Conservation (phyloP, 1,140 invertebrate genomes). For the Cyclina sinensis region DNA sequence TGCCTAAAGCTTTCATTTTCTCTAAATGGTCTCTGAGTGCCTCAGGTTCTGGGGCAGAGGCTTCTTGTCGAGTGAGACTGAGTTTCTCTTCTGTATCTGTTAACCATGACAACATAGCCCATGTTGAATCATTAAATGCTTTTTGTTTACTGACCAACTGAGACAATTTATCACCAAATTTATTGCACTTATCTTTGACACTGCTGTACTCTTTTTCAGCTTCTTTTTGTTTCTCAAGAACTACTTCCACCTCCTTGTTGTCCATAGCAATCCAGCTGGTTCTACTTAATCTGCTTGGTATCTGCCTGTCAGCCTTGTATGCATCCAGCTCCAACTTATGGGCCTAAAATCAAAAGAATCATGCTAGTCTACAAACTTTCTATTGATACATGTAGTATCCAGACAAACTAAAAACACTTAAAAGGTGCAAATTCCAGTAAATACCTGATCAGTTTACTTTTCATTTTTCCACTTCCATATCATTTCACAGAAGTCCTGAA, state of each 20-base stretch:
- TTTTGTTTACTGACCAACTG: conserved; percentile 93
- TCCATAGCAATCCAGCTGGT: conserved; percentile 82
- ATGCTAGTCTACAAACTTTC: too few relatives aligned
- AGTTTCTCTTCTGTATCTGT: conserved; percentile 93
- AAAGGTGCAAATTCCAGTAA: too few relatives aligned
- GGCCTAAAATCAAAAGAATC: conserved; percentile 70
- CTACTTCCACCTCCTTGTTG: conserved; percentile 80
- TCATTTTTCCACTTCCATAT: too few relatives aligned
- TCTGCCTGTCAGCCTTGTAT: conserved; percentile 81
- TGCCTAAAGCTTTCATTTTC: conserved; percentile 94
- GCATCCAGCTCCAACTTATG: conserved; percentile 84
- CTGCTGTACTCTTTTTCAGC: conserved; percentile 89
- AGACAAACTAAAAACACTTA: too few relatives aligned
- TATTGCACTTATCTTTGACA: conserved; percentile 88
- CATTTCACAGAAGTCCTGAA: too few relatives aligned
- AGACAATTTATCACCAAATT: conserved; percentile 93
- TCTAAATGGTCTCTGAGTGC: conserved; percentile 95
- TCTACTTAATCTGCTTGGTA: conserved; percentile 78
- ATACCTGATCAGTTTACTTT: too few relatives aligned
- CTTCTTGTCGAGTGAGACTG: conserved; percentile 92
- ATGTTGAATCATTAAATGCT: conserved; percentile 94
- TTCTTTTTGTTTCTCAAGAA: conserved; percentile 81
- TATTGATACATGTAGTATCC: too few relatives aligned
- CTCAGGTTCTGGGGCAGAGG: conserved; percentile 94
- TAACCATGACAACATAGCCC: conserved; percentile 94